Evolutionary conservation across 2,113 vertebrate species (phyloP), one percentile per base, ranked within the genome.

Genomic region (Lynx canadensis): DNA sequence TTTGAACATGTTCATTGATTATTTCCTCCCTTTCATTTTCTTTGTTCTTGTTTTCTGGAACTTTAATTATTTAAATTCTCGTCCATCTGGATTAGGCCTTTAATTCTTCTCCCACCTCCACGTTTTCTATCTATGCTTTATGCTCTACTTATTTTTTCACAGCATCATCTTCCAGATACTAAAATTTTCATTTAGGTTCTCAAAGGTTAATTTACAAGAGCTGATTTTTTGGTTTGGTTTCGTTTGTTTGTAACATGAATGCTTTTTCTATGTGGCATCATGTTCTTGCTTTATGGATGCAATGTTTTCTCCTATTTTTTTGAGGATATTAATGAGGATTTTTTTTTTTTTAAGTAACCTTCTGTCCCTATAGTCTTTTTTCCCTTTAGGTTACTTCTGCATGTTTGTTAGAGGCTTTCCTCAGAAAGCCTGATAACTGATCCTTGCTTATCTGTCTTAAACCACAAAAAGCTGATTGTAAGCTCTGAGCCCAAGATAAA

Each of bases 1-100:
- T 86, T 92, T 91, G 87, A 84, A 55, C 55, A 23, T 69, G 81
- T 93, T 60, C 82, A 91, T 50, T 86, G n/a, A 95, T n/a, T 81
- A 48, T 92, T 96, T 76, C 68, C 25, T 63, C 29, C 14, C n/a
- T 81, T 91, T 52, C 33, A 7, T 92, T 93, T 93, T 55, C 27
- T 95, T 69, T 88, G 6, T 83, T 92, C 66, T 88, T 91, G 36
- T 33, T 69, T 91, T 84, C 90, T 91, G n/a, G 50, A 78, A 57
- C 12, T 31, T 16, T 63, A 69, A 36, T 95, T 92, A 52, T 74
- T 50, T 85, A 19, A 15, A 57, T 45, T 36, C 25, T 73, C 7
- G 52, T 96, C n/a, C 45, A 38, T 29, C 41, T 87, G 29, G n/a
- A 76, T 91, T 38, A 91, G 12, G 38, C 23, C n/a, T 91, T 52